Conservation (phyloP, 1,140 invertebrate species). For the Drosophila lacteicornis region DNA sequence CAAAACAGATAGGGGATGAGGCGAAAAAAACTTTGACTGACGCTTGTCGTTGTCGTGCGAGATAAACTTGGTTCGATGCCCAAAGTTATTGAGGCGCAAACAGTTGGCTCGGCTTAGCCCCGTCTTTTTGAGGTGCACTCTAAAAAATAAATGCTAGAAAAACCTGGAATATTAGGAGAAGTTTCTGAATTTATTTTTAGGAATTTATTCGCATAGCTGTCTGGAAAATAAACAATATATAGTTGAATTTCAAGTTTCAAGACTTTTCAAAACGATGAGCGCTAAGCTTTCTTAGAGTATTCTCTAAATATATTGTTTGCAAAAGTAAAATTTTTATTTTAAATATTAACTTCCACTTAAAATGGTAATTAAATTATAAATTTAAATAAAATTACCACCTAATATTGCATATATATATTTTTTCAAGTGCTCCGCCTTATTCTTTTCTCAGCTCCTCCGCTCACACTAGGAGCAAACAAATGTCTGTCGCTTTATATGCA, state of each 20-base stretch:
- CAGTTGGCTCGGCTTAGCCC: slow-evolving; percentile 58
- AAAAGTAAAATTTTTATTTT: too few relatives aligned
- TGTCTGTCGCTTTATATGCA: slow-evolving; percentile 70
- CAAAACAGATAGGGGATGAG: slow-evolving; percentile 42
- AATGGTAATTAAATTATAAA: too few relatives aligned
- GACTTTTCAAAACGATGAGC: too few relatives aligned
- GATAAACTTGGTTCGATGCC: slow-evolving; percentile 78
- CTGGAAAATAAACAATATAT: neutral
- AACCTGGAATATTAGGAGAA: too few relatives aligned
- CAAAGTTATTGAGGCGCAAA: slow-evolving; percentile 81
- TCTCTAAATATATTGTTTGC: too few relatives aligned
- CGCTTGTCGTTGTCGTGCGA: slow-evolving; percentile 69
- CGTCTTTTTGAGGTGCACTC: slow-evolving; percentile 2
- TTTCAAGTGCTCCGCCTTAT: slow-evolving; percentile 3
- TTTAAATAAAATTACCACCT: neutral
- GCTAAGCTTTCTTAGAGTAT: too few relatives aligned
- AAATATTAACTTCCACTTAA: too few relatives aligned
- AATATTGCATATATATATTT: neutral
- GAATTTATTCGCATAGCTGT: too few relatives aligned
- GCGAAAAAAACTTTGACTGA: slow-evolving; percentile 72
- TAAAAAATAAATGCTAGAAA: neutral
- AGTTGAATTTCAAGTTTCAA: too few relatives aligned
- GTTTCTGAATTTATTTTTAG: neutral
- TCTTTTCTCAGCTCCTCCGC: neutral
- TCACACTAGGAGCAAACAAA: slow-evolving; percentile 43